Percentiles rank a stretch among this genome's conserved stretches.
These are phyloP conservation scores for Lasioglossum marginatum DNA, from an alignment of 2,888 invertebrate genomes.

Conservation along the genomic window DNA sequence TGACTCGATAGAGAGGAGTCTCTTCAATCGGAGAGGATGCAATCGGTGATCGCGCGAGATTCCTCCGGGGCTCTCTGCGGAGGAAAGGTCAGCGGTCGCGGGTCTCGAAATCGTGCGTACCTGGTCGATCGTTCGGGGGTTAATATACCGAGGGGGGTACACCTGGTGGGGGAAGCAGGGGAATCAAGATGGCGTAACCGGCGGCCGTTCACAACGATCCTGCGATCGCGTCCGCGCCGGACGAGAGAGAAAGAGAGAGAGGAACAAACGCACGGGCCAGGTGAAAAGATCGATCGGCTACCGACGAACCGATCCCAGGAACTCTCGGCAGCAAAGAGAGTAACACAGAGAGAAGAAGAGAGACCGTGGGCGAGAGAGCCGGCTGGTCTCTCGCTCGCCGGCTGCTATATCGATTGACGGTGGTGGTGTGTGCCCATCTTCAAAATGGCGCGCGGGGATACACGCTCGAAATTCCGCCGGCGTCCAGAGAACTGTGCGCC, in stretches of 20 bases:
- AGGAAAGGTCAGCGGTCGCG: slow-evolving; percentile 65
- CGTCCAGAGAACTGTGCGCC: slow-evolving; percentile 1
- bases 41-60: neutral
- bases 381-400: slow-evolving; percentile 67
- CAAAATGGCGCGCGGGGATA: slow-evolving; percentile 82
- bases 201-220: slow-evolving; percentile 62
- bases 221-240: slow-evolving; percentile 41
- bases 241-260: neutral
- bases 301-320: neutral
- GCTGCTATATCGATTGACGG: slow-evolving; percentile 80
- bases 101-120: slow-evolving; percentile 62
- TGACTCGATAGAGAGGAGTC: neutral
- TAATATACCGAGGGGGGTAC: slow-evolving; percentile 42
- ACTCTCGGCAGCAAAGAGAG: neutral
- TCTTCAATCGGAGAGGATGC: neutral
- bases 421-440: slow-evolving; percentile 73
- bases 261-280: neutral
- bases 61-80: neutral
- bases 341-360: neutral
- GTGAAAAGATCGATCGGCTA: slow-evolving; percentile 4
- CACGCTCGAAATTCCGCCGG: slow-evolving; percentile 64
- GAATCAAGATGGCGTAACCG: slow-evolving; percentile 79
- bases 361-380: slow-evolving; percentile 41
- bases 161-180: slow-evolving; percentile 61
- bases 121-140: slow-evolving; percentile 66